These are phyloP conservation scores for Limnephilus marmoratus DNA, from an alignment of 2,888 invertebrate species.

Conservation along the genomic window DNA sequence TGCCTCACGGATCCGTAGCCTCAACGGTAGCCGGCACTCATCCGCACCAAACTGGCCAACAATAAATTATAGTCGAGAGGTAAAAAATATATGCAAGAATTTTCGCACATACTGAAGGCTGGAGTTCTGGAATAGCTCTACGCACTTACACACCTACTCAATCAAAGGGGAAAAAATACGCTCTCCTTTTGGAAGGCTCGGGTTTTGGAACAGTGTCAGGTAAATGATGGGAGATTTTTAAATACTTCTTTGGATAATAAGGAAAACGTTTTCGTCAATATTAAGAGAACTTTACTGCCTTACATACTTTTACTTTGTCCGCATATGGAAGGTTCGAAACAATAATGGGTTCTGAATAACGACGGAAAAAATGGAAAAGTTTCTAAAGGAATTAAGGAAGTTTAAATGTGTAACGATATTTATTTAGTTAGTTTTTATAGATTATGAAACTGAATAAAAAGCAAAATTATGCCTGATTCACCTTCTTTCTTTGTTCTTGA, in stretches of 20 bases:
- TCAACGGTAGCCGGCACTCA: background rate
- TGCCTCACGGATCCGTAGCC: constrained; percentile 18
- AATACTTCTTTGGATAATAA: too few relatives aligned
- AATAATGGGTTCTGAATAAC: too few relatives aligned
- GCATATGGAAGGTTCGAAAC: background rate
- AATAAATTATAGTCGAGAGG: background rate
- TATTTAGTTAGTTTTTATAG: background rate
- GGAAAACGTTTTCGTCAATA: too few relatives aligned
- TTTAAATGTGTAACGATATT: background rate
- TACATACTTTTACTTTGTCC: background rate
- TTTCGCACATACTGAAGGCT: background rate
- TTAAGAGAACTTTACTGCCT: too few relatives aligned
- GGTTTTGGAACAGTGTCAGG: background rate
- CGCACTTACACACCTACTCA: background rate
- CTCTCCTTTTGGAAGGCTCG: background rate
- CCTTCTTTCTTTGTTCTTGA: too few relatives aligned
- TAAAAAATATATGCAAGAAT: background rate
- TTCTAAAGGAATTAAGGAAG: background rate
- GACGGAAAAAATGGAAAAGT: background rate
- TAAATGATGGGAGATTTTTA: background rate
- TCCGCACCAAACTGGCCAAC: background rate
- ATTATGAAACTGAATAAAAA: too few relatives aligned
- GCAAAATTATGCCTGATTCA: too few relatives aligned
- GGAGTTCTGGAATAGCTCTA: background rate
- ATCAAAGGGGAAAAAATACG: background rate